Base-by-base conservation (phyloP, 2,113 vertebrate species). In the Telmatochromis brachygnathus region DNA sequence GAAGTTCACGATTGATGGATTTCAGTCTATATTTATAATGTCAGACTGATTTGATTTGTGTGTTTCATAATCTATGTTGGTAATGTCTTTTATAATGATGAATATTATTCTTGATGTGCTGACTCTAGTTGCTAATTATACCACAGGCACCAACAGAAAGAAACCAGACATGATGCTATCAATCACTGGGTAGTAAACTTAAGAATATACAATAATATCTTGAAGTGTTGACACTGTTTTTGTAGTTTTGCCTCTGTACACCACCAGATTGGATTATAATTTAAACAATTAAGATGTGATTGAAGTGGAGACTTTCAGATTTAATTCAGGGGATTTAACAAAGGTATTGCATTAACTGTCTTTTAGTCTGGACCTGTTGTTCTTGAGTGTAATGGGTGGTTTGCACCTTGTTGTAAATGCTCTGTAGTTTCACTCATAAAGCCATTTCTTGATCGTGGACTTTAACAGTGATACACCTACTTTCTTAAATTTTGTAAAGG, bases 151-250 rank as follows among this genome's bases (percentile, higher is more conserved):
- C 39, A 45, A 68, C 51, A 85, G 79, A 81, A 87, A 85, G 82
- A 92, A 89, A 88, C 70, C 87, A 13, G 39, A 68, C 70, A 55
- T 83, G 65, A 70, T 83, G 83, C 85, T 75, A 84, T 95, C 84
- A 90, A 87, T 95, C 91, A 92, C 82, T 87, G 68, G 26, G 42
- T 84, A 86, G 47, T 87, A 54, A 81, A 79, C 86, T 89, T 90
- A 83, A 93, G 55, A 8, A 58, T 91, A 84, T 30, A 28, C 9
- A 75, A 26, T 30, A 19, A 49, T 17, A 15, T 75, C 70, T 28
- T 17, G 42, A 47, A 77, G 23, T 49, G 23, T 77, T 28, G 9
- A 30, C 23, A 49, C 42, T 3, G 42, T 49, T 77, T 49, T 77
- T 49, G 23, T 30, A 30, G 9, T 77, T 77, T 49, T 77, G 26